Base-by-base conservation (phyloP, 2,113 vertebrate species). In the Arvicanthis niloticus region DNA sequence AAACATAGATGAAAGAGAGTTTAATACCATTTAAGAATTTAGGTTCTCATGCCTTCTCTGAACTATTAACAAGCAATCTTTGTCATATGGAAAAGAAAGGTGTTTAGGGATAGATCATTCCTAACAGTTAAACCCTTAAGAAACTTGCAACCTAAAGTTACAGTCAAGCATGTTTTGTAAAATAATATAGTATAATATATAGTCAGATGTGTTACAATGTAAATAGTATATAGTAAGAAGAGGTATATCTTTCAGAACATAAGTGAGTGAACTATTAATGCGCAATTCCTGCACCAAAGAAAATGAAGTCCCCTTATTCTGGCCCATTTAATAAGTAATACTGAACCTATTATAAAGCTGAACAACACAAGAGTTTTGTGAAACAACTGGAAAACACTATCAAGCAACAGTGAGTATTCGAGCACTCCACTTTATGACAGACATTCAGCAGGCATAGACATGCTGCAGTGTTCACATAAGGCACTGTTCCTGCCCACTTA, bases 21-120 rank as follows among this genome's bases (percentile, higher is more conserved):
- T 58, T 91, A 92, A 91, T 6, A 51, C 29, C 45, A 95, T 80
- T 87, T 56, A 82, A 15, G 76, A 58, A 95, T 76, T 93, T 51
- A 91, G 17, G 92, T 60, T 96, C 8, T 82, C 58, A 88, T 78
- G 40, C 4, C 58, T 67, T 88, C 65, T 67, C 67, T 87, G 31
- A 87, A 67, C 6, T 75, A 16, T 81, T 60, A 65, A 31, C 13
- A 58, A 87, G 53, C 26, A 80, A 24, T n/a, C 40, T 62, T 26
- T 65, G 62, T 17, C 22, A 76, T 9, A 34, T 0, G 76, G 53
- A 16, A 5, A 73, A 73, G 1, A 48, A 42, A 8, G 19, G 13
- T 90, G 16, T 93, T 88, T 22, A 21, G 6, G 34, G 16, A 7
- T 34, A 26, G 5, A 95, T 77, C 65, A 77, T 34, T 56, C 60